Percentiles rank a stretch among this genome's conserved stretches.
These are phyloP conservation scores for Melinaea marsaeus DNA, from an alignment of 2,888 invertebrate genomes.

Conservation along the genomic window DNA sequence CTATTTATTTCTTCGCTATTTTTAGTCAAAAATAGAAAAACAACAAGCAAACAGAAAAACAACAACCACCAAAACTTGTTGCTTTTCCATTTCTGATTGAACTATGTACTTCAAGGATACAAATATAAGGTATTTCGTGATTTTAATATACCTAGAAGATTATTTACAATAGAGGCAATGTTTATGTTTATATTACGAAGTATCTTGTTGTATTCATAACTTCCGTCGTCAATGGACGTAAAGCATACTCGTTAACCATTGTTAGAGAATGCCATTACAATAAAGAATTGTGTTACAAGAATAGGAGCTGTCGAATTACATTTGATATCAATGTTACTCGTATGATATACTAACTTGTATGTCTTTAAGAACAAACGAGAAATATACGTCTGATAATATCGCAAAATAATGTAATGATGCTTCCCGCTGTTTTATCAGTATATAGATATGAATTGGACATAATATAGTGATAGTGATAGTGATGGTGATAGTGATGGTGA, in stretches of 20 bases:
- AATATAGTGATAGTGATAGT: no score
- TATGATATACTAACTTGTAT: background rate
- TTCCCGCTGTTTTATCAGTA: no score
- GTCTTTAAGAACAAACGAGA: background rate
- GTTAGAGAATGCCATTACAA: constrained; percentile 54
- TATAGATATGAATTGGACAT: no score
- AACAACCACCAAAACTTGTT: no score
- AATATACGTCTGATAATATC: no score
- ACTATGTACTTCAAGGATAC: background rate
- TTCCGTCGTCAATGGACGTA: constrained; percentile 49
- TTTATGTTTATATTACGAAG: constrained; percentile 43
- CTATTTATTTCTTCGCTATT: no score
- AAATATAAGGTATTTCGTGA: background rate
- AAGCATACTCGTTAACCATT: constrained; percentile 54
- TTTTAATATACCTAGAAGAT: constrained; percentile 15
- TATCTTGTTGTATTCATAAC: constrained; percentile 52
- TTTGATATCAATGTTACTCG: constrained; percentile 1
- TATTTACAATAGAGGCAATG: constrained; percentile 37
- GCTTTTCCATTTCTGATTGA: background rate
- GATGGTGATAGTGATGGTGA: no score
- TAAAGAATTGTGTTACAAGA: constrained; percentile 39
- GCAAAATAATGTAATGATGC: no score
- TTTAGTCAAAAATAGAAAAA: no score
- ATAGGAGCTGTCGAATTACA: constrained; percentile 7
- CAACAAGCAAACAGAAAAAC: no score